phyloP scores from a whole-genome alignment of 2,113 vertebrate genomes.

The Brachypodius melanocephalos region DNA sequence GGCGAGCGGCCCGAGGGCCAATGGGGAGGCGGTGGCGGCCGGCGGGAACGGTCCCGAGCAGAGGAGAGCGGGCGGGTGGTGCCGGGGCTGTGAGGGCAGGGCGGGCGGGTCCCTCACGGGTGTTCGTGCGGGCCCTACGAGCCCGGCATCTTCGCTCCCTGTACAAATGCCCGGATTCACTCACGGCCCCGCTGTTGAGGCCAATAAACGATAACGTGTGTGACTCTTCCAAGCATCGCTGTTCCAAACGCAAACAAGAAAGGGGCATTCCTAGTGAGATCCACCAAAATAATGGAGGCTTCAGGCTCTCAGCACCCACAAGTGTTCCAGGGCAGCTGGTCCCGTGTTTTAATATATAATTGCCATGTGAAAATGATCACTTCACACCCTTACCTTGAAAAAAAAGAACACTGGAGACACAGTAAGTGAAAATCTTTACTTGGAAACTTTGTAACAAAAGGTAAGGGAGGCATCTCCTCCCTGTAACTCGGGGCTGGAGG shows the following conservation, averaged over 20 bases:
- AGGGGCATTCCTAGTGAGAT: accelerated
- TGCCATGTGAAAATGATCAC: accelerated
- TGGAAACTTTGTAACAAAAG: not conserved
- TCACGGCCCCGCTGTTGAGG: accelerated
- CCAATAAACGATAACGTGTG: accelerated
- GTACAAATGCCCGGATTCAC: accelerated
- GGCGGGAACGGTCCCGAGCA: not conserved
- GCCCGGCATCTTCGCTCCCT: accelerated
- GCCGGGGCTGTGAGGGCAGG: not conserved
- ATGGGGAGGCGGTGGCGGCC: not conserved
- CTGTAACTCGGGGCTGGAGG: accelerated
- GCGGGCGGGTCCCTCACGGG: accelerated
- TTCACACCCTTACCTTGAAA: not conserved
- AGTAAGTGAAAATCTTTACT: constrained; percentile 17
- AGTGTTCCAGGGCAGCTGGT: too few species aligned
- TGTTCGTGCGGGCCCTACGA: accelerated
- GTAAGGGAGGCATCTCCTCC: accelerated
- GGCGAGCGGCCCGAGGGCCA: not conserved
- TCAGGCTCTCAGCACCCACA: accelerated
- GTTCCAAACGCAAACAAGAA: not conserved
- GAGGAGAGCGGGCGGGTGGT: accelerated
- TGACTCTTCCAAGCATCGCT: too few species aligned
- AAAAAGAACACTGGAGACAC: not conserved
- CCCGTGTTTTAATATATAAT: not conserved
- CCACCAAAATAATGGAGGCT: too few species aligned